Base-by-base conservation (phyloP, 2,888 invertebrate genomes). In the Acronicta aceris region DNA sequence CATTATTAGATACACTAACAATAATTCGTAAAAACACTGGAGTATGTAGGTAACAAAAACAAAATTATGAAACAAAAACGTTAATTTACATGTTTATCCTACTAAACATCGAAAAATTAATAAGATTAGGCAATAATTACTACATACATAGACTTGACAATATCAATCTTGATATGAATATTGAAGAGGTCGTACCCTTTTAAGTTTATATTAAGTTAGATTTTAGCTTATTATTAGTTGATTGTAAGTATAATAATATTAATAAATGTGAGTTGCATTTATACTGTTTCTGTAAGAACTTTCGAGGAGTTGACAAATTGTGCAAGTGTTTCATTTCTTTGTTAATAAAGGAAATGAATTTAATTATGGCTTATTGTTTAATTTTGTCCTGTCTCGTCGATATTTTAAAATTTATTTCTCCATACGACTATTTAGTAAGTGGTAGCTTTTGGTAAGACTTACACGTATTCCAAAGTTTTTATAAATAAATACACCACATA, bases 271-370 rank as follows among this genome's bases (percentile, higher is more conserved):
- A 59, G 41, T 57, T 54, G 21, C 4, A 47, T 56, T n/a, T 48
- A 47, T 52, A 9, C 13, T 46, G 50, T 69, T 62, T 65, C 33
- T 54, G 55, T 69, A 45, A 58, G 59, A 57, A 50, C n/a, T 50
- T 65, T 25, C 50, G 45, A 59, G 46, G 42, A 56, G 16, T 16
- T 75, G 61, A 60, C 49, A 51, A 60, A 45, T 62, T 70, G 52
- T 68, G 58, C 27, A 21, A 65, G 42, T 47, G 50, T 56, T 69
- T 72, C 63, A 67, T 76, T 74, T 65, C 69, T 72, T 71, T 65
- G 38, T 42, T 38, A 74, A 66, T 76, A 76, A 76, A 74, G 50
- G 41, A 47, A 59, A 74, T 74, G 63, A 68, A 48, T 62, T 43
- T 36, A 41, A 51, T 21, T 17, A n/a, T 45, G 10, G 13, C 13